phyloP scores from a whole-genome alignment of 2,113 vertebrate species.

The Cebus imitator region DNA sequence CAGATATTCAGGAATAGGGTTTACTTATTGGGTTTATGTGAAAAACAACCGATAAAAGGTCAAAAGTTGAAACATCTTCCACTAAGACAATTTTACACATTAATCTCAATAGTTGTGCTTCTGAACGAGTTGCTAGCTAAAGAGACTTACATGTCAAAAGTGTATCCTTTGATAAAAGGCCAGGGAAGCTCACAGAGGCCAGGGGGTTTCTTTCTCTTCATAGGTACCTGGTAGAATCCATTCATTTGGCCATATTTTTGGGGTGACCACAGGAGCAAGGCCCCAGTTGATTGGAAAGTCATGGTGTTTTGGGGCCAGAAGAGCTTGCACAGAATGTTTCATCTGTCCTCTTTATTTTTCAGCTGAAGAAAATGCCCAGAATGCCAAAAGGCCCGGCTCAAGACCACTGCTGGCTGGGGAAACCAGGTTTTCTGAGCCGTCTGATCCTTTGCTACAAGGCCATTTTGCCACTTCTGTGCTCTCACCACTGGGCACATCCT shows the following conservation, averaged over 20 bases:
- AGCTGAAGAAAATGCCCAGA: not conserved
- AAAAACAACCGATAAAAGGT: not conserved
- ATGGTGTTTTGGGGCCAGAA: not conserved
- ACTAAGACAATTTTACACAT: not conserved
- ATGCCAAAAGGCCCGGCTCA: not conserved
- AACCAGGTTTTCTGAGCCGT: not conserved
- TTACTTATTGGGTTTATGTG: not conserved
- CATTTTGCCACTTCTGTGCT: not conserved
- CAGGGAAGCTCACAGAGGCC: not conserved
- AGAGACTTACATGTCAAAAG: not conserved
- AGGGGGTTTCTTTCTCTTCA: not conserved
- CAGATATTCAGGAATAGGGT: not conserved
- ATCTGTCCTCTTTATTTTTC: not conserved
- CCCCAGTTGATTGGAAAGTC: not conserved
- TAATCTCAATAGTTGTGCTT: not conserved
- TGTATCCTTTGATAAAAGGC: not conserved
- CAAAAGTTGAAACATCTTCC: not conserved
- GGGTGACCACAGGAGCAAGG: not conserved
- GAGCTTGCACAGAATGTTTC: not conserved
- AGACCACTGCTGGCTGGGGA: not conserved
- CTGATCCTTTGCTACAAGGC: not conserved
- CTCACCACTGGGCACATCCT: too few species aligned
- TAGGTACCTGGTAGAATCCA: not conserved
- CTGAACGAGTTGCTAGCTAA: not conserved
- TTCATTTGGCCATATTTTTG: not conserved